Evolutionary conservation across 2,888 invertebrate species (phyloP).

Genomic region (Perdita meconis): DNA sequence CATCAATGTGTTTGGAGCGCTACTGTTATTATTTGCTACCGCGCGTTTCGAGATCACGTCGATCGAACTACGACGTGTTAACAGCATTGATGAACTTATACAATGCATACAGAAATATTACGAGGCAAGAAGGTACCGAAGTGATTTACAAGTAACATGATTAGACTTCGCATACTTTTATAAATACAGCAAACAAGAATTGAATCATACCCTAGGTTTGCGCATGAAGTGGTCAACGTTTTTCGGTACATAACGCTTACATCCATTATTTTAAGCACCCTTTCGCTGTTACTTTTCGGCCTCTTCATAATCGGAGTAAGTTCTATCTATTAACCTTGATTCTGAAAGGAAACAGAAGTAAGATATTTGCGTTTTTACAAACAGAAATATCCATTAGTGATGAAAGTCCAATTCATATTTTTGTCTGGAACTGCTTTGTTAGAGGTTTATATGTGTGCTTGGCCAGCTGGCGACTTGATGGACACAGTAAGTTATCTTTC

Average conservation of each 20-base stretch:
- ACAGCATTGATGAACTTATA: too few species aligned
- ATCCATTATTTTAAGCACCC: not conserved
- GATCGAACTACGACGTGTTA: slow-evolving; percentile 41
- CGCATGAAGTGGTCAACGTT: not conserved
- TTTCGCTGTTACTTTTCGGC: not conserved
- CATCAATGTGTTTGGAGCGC: slow-evolving; percentile 68
- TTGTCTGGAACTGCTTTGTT: slow-evolving; percentile 62
- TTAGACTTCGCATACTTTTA: too few species aligned
- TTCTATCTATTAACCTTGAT: not conserved
- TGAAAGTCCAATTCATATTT: slow-evolving; percentile 64
- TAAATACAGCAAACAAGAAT: too few species aligned
- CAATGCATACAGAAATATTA: not conserved
- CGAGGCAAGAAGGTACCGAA: not conserved
- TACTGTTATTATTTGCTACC: slow-evolving; percentile 73
- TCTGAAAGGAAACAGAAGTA: not conserved
- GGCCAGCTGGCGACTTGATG: slow-evolving; percentile 73
- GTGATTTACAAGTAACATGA: too few species aligned
- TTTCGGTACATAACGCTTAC: slow-evolving; percentile 12
- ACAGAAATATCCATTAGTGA: slow-evolving; percentile 61
- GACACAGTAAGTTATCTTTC: slow-evolving; percentile 50
- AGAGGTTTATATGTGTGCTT: slow-evolving; percentile 71
- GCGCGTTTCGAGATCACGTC: slow-evolving; percentile 73
- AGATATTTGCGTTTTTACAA: not conserved
- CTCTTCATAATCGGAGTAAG: not conserved
- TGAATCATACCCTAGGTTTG: not conserved